Evolutionary conservation across 2,113 vertebrate species (phyloP).

Genomic region (Ceyx melanurus): DNA sequence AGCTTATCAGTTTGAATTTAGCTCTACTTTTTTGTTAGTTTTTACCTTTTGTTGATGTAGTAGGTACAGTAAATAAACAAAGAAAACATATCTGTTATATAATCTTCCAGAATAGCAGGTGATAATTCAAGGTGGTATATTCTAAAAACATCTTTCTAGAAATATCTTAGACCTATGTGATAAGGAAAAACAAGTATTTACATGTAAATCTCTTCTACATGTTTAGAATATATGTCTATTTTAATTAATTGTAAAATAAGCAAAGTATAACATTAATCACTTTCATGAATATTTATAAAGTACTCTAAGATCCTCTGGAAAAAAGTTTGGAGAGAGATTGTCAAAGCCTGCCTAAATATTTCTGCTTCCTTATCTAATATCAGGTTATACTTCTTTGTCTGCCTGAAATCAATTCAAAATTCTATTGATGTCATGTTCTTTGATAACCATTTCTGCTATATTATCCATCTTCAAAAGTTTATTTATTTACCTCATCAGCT

Average conservation of each 20-base stretch:
- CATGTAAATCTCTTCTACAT: not conserved
- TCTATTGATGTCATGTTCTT: not conserved
- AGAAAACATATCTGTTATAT: not conserved
- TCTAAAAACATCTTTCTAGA: not conserved
- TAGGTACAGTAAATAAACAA: not conserved
- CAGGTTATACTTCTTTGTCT: not conserved
- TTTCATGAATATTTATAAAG: not conserved
- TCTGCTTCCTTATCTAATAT: not conserved
- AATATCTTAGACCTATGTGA: not conserved
- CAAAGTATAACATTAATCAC: not conserved
- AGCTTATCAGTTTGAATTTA: not conserved
- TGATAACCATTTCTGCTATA: not conserved
- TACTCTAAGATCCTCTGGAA: not conserved
- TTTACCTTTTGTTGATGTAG: not conserved
- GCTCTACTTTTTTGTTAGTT: not conserved
- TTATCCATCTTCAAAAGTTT: not conserved
- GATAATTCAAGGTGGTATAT: not conserved
- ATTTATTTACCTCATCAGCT: not conserved
- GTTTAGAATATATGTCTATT: not conserved
- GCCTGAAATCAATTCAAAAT: not conserved
- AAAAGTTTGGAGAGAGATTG: not conserved
- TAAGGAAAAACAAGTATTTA: not conserved
- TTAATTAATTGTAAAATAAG: not conserved
- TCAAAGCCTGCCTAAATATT: not conserved
- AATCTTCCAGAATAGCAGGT: not conserved